These are phyloP conservation scores for Papilio aristodemus DNA, from an alignment of 1,140 invertebrate species.

Conservation along the genomic window DNA sequence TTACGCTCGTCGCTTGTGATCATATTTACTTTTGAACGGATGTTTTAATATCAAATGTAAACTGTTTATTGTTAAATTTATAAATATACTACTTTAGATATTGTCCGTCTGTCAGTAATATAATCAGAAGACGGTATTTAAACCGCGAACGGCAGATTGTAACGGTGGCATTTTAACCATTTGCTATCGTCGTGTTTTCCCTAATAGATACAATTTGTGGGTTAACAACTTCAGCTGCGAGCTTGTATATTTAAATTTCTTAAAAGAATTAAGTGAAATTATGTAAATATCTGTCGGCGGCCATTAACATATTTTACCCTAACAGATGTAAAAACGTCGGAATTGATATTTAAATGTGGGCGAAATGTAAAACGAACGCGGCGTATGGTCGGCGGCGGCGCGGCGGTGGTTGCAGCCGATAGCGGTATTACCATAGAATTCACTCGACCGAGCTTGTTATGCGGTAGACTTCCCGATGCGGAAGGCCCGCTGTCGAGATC, in stretches of 20 bases:
- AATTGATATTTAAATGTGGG: slow-evolving; percentile 21
- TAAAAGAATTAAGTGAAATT: background rate
- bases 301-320: slow-evolving; percentile 13
- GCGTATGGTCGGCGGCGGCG: background rate
- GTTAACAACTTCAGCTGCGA: background rate
- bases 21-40: too few species aligned
- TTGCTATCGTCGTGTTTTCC: background rate
- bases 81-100: too few species aligned
- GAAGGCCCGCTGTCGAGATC: slow-evolving; percentile 30
- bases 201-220: background rate
- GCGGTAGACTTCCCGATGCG: slow-evolving; percentile 32
- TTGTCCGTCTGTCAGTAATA: too few species aligned
- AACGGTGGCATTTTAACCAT: background rate
- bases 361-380: slow-evolving; percentile 24
- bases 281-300: slow-evolving; percentile 9
- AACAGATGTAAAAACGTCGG: slow-evolving; percentile 16
- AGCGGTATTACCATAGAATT: slow-evolving; percentile 34
- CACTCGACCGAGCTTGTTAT: slow-evolving; percentile 33
- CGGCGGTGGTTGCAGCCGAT: slow-evolving; percentile 15
- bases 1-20: too few species aligned
- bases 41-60: too few species aligned
- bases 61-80: too few species aligned
- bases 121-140: too few species aligned
- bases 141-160: background rate
- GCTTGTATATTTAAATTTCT: slow-evolving; percentile 4